Percentiles rank a stretch among this genome's conserved stretches.
Conservation (phyloP, 2,888 invertebrate species). For the Ormyrus nitidulus region DNA sequence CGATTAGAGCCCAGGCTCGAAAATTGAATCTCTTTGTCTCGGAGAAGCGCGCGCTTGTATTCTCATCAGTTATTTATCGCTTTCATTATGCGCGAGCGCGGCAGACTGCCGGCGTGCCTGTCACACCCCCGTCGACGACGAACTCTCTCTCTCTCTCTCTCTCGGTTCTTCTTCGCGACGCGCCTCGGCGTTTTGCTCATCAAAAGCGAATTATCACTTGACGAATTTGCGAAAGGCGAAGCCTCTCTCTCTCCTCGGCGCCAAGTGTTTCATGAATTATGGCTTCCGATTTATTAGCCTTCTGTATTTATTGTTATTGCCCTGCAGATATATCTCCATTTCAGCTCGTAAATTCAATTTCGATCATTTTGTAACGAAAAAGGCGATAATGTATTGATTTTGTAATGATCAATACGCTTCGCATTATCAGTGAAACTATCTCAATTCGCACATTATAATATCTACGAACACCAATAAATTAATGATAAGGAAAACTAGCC, state of each 20-base stretch:
- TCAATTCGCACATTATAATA: no score
- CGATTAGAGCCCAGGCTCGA: conserved; percentile 63
- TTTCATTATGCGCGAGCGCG: conserved; percentile 55
- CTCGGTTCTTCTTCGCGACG: conserved; percentile 61
- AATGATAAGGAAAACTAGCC: no score
- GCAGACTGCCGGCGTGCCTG: conserved; percentile 36
- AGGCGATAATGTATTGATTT: no score
- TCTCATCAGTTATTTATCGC: conserved; percentile 74
- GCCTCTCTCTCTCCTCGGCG: conserved; percentile 38
- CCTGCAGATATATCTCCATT: not conserved
- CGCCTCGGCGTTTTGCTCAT: conserved; percentile 55
- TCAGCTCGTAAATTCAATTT: no score
- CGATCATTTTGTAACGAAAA: no score
- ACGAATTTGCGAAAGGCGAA: conserved; percentile 40
- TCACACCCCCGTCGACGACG: conserved; percentile 53
- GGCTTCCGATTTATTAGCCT: conserved; percentile 60
- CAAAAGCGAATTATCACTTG: conserved; percentile 70
- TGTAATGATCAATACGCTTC: no score
- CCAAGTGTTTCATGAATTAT: conserved; percentile 72
- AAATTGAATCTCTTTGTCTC: conserved; percentile 69
- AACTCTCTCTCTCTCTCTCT: not conserved
- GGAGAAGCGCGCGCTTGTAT: conserved; percentile 56
- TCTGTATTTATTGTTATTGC: not conserved
- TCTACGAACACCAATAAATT: no score
- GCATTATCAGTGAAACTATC: no score